Base-by-base conservation (phyloP, 2,797 vertebrate species). In the Borostomias antarcticus region DNA sequence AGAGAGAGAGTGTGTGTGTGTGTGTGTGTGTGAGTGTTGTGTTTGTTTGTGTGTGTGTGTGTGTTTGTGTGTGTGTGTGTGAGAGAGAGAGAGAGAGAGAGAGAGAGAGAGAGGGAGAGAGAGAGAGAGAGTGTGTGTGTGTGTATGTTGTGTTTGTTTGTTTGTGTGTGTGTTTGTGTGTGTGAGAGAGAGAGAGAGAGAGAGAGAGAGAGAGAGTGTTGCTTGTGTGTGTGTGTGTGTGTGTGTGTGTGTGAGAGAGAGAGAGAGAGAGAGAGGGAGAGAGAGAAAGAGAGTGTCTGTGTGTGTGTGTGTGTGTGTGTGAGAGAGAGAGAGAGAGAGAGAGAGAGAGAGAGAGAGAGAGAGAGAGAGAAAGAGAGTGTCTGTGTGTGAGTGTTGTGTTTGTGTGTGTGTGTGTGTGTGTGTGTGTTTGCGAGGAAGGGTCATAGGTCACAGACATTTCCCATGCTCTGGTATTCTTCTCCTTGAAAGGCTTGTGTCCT, bases 381-480 rank as follows among this genome's bases (percentile, higher is more conserved):
- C 26, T 32, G 53, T 30, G 53, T 56, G 53, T 32, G 53, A 13
- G 28, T 15, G 8, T 40, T 56, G 53, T 32, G 53, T 25, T 26
- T 56, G 28, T 56, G 53, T 56, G 28, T 56, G 58, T 28, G 23
- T 59, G 35, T 43, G 10, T 43, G 45, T 21, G 58, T 61, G 40
- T 57, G 54, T 33, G 56, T 58, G 32, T 37, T 3, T 21, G 57
- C 25, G 48, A 58, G 13, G 13, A 0, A n/a, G 32, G 53, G 23
- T 32, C 58, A 26, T 59, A 35, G 33, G 15, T 61, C 51, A 62
- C 45, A 63, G 19, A 51, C 47, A 48, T 68, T 77, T 79, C 80
- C 68, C 70, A 82, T 73, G 70, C 64, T 72, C 56, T 29, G 25
- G 11, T 62, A 47, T 73, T 72, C 60, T 70, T 29, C 35, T 51